Evolutionary conservation across 2,113 vertebrate species (phyloP), one percentile per base, ranked within the genome.

Genomic region (Gavia stellata): DNA sequence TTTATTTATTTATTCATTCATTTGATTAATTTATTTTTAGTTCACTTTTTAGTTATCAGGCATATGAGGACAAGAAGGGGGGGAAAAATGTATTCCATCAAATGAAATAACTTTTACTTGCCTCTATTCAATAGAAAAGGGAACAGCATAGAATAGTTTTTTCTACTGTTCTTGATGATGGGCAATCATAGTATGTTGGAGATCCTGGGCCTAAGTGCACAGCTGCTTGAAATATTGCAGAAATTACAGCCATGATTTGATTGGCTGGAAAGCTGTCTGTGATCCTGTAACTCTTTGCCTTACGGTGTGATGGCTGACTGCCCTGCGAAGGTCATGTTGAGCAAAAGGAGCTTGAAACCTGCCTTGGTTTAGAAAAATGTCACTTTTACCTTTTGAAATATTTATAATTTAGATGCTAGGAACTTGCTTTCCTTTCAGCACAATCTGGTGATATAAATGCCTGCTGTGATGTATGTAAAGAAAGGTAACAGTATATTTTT

Each of bases 281-380:
- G 66, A 24, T 81, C 56, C 58, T 87, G 34, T 84, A 86, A 67
- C 45, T 77, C 65, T 36, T 31, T 94, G 65, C 78, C 42, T 31
- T 90, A 26, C 15, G 49, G 25, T 16, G 44, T 28, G 53, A 52
- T 81, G 47, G 33, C 75, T 96, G 67, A 74, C 40, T 75, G 88
- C 44, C 73, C 58, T 87, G 56, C 5, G 44, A 95, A 90, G 74
- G 44, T 95, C 72, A 59, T 16, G 42, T 16, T 96, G 84, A 94
- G 53, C 34, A 86, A 88, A 91, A 61, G 74, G 62, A 74, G 49
- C 66, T 88, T 96, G 75, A 96, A 97, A 67, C 63, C 50, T 78
- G 74, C 50, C 50, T 75, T 77, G 33, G 49, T 88, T 91, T 90
- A 81, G 71, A 95, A 93, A 92, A 89, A 62, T 52, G 29, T 53